Base-by-base conservation (phyloP, 2,113 vertebrate genomes). In the Xenus cinereus region DNA sequence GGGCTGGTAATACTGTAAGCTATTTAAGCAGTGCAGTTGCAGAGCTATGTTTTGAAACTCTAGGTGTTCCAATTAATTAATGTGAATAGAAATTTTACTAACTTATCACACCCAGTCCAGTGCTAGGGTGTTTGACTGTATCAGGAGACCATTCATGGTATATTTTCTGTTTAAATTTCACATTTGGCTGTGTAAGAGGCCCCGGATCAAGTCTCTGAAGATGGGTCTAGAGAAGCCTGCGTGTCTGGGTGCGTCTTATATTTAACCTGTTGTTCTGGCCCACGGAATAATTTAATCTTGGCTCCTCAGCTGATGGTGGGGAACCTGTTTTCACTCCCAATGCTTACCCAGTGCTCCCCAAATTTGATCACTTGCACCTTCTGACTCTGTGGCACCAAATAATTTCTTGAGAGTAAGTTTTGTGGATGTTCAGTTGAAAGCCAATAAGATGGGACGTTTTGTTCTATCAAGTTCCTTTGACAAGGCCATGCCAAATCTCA, bases 21-120 rank as follows among this genome's bases (percentile, higher is more conserved):
- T 67, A 16, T 86, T 94, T 54, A 90, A 92, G 48, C 37, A 90
- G 46, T 67, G 23, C 41, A 84, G 80, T 63, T 84, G 74, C 66
- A 82, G 89, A 86, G 50, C 54, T 92, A 15, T 46, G 74, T 93
- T 93, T 84, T 92, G 23, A 81, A 90, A 84, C 66, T 86, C 32
- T 81, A 81, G 85, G 64, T 86, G 35, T 87, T 94, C 80, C 48
- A 84, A 72, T 86, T 92, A 96, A 96, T 95, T 93, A 88, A 63
- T 30, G 33, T 90, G 89, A 77, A 77, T n/a, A 46, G 56, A 80
- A 93, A 78, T 89, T 80, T 27, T 64, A 43, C 10, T 54, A 62
- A 72, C 56, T 75, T 86, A 90, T 91, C 67, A 72, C 27, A 79
- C 9, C 14, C 27, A 27, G 26, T 48, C 56, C 54, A 68, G 62